Evolutionary conservation across 2,888 invertebrate species (phyloP).

Genomic region (Stegana nigrithorax): DNA sequence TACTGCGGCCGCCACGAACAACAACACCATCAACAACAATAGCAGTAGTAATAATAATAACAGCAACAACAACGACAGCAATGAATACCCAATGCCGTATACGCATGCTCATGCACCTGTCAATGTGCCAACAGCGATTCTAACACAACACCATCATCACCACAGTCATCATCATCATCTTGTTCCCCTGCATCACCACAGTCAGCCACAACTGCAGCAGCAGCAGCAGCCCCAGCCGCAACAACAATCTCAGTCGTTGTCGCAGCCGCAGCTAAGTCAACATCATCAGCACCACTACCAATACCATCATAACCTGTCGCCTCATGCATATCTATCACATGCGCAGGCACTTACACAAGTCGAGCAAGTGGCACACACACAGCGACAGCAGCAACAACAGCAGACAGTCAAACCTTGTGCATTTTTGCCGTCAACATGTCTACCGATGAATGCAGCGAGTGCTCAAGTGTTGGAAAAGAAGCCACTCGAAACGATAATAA

Average conservation of each 20-base stretch:
- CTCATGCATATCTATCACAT: conserved; percentile 21
- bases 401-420: not conserved
- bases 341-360: conserved; percentile 35
- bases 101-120: conserved; percentile 31
- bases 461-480: too few relatives aligned
- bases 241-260: too few relatives aligned
- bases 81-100: conserved; percentile 37
- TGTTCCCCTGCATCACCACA: conserved; percentile 31
- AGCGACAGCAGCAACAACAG: not conserved
- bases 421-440: conserved; percentile 47
- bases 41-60: conserved; percentile 36
- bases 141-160: conserved; percentile 47
- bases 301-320: too few relatives aligned
- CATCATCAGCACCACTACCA: too few relatives aligned
- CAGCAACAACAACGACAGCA: conserved; percentile 38
- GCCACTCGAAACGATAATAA: too few relatives aligned
- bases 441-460: conserved; percentile 40
- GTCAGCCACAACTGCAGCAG: conserved; percentile 32
- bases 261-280: too few relatives aligned
- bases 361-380: not conserved
- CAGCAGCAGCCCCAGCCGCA: not conserved
- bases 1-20: conserved; percentile 42
- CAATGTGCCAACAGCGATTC: conserved; percentile 54
- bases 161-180: conserved; percentile 20
- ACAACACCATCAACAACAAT: conserved; percentile 36